Evolutionary conservation across 2,113 vertebrate genomes (phyloP).

Genomic region (Telmatochromis brachygnathus): DNA sequence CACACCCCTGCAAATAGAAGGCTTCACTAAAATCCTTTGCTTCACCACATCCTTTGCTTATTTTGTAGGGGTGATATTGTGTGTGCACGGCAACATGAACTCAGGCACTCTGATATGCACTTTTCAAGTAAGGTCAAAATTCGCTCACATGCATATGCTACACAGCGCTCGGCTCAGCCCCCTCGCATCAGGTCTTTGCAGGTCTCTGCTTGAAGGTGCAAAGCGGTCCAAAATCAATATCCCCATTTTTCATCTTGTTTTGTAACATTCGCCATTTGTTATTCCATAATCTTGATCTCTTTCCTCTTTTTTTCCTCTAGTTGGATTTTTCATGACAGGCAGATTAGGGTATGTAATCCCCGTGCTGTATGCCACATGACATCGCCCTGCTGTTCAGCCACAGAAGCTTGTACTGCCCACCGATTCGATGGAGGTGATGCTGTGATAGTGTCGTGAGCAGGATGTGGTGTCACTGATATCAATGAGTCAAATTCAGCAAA

Average conservation of each 20-base stretch:
- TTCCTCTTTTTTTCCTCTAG: background rate
- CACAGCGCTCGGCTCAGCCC: background rate
- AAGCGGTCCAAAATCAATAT: background rate
- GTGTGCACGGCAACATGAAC: background rate
- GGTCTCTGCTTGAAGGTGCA: background rate
- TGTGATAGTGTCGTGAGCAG: background rate
- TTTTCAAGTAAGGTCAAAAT: background rate
- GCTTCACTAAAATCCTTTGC: background rate
- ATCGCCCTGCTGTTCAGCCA: slow-evolving; percentile 10
- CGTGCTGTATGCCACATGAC: slow-evolving; percentile 18
- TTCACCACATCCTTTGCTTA: slow-evolving; percentile 36
- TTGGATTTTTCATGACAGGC: slow-evolving; percentile 39
- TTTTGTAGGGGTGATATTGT: background rate
- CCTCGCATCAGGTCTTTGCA: background rate
- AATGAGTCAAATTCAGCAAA: background rate
- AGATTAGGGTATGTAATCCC: slow-evolving; percentile 62
- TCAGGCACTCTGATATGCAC: background rate
- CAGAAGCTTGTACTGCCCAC: background rate
- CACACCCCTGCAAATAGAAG: slow-evolving; percentile 35
- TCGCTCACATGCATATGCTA: background rate
- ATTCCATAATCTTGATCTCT: background rate
- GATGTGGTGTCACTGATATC: background rate
- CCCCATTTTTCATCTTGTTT: background rate
- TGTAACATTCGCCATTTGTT: background rate
- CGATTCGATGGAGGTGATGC: background rate